phyloP scores from a whole-genome alignment of 1,140 invertebrate genomes.

The Sitodiplosis mosellana region DNA sequence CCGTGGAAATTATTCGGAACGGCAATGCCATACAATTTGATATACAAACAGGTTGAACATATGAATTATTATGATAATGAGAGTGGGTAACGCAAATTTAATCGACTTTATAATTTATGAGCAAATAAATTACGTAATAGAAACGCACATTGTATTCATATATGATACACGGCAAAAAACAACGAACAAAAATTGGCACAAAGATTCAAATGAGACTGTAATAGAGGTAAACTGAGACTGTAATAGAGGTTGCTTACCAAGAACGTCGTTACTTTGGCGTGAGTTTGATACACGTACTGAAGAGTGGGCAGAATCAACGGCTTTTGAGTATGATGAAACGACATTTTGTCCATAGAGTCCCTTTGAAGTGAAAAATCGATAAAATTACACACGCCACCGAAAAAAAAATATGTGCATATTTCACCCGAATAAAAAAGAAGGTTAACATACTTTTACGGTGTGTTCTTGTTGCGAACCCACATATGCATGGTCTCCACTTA shows the following conservation, averaged over 20 bases:
- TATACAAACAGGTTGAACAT: no score
- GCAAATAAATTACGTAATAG: no score
- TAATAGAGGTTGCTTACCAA: conserved; percentile 2
- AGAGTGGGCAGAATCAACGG: conserved; percentile 31
- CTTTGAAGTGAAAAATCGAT: background rate
- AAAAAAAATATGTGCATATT: background rate
- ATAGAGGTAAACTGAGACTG: no score
- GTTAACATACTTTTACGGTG: conserved; percentile 25
- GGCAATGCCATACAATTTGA: no score
- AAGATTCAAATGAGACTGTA: no score
- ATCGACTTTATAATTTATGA: no score
- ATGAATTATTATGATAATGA: no score
- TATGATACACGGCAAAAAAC: no score
- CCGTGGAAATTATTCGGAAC: no score
- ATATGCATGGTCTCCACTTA: conserved; percentile 26
- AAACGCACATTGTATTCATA: no score
- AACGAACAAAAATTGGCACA: no score
- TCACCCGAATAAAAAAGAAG: background rate
- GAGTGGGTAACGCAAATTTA: no score
- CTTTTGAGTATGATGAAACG: conserved; percentile 28
- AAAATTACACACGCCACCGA: background rate
- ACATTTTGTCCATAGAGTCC: conserved; percentile 31
- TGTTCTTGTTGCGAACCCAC: conserved; percentile 32
- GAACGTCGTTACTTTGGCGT: conserved; percentile 30
- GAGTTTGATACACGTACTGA: conserved; percentile 30